Evolutionary conservation across 2,888 invertebrate species (phyloP).

Genomic region (Bursaphelenchus okinawaensis): DNA sequence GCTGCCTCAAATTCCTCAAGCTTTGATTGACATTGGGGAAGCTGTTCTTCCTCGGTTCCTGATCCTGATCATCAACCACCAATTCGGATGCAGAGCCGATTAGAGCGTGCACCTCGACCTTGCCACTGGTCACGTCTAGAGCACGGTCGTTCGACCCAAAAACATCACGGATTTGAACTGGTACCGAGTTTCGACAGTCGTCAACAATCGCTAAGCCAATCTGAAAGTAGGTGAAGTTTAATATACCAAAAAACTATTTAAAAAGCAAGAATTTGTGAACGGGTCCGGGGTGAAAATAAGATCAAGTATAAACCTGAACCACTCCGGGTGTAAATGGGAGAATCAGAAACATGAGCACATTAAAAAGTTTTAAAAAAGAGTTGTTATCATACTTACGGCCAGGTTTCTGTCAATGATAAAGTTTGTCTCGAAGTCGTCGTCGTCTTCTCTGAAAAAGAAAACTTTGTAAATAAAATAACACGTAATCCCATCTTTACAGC

Average conservation of each 20-base stretch:
- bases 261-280: too few species aligned
- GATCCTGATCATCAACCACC: neutral
- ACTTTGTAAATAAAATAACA: too few species aligned
- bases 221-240: too few species aligned
- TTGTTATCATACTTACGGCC: too few species aligned
- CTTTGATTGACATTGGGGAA: neutral
- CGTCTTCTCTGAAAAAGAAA: slow-evolving; percentile 50
- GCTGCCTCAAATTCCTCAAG: neutral
- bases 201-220: slow-evolving; percentile 23
- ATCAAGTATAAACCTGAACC: too few species aligned
- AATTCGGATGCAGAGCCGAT: slow-evolving; percentile 21
- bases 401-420: slow-evolving; percentile 25
- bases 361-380: too few species aligned
- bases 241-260: too few species aligned
- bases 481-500: too few species aligned
- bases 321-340: too few species aligned
- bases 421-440: slow-evolving; percentile 45
- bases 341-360: too few species aligned
- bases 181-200: slow-evolving; percentile 13
- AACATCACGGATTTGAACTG: slow-evolving; percentile 15
- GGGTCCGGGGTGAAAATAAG: too few species aligned
- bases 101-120: slow-evolving; percentile 14
- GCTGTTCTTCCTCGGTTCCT: neutral
- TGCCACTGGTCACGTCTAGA: slow-evolving; percentile 18
- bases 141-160: slow-evolving; percentile 16